Conservation (phyloP, 1,140 invertebrate genomes). For the Charaxes varanes region DNA sequence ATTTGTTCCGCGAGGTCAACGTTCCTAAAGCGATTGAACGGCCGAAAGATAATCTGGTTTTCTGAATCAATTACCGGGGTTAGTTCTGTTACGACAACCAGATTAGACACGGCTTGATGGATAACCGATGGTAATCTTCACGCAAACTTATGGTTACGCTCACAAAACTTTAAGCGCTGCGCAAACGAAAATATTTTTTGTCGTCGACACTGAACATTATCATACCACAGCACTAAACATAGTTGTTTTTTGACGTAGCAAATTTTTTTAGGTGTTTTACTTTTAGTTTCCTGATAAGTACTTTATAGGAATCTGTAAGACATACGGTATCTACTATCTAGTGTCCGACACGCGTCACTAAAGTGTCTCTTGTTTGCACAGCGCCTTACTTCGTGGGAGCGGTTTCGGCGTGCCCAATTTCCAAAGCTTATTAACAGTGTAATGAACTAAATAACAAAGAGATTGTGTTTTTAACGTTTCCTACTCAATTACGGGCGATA, state of each 20-base stretch:
- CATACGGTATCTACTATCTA: too few species aligned
- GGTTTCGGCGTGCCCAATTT: constrained; percentile 12
- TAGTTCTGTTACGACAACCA: constrained; percentile 38
- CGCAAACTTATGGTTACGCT: constrained; percentile 27
- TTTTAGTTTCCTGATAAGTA: too few species aligned
- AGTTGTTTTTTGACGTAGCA: too few species aligned
- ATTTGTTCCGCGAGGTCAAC: constrained; percentile 33
- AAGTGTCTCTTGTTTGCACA: too few species aligned
- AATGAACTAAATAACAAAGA: constrained; percentile 4
- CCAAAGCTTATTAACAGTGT: constrained; percentile 8
- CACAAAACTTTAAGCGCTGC: too few species aligned
- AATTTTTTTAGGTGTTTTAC: too few species aligned
- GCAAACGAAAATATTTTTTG: too few species aligned
- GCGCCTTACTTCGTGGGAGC: constrained; percentile 10
- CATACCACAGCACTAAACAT: too few species aligned
- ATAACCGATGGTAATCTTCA: constrained; percentile 36
- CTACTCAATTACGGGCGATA: not conserved
- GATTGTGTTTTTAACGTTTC: not conserved
- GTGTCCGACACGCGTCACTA: too few species aligned
- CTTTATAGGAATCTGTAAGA: too few species aligned
- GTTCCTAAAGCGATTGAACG: constrained; percentile 22
- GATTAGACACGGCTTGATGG: constrained; percentile 39
- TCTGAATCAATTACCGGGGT: constrained; percentile 45
- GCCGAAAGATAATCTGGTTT: constrained; percentile 43
- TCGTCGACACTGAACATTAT: too few species aligned